Base-by-base conservation (phyloP, 2,113 vertebrate genomes). In the Entomyzon cyanotis region DNA sequence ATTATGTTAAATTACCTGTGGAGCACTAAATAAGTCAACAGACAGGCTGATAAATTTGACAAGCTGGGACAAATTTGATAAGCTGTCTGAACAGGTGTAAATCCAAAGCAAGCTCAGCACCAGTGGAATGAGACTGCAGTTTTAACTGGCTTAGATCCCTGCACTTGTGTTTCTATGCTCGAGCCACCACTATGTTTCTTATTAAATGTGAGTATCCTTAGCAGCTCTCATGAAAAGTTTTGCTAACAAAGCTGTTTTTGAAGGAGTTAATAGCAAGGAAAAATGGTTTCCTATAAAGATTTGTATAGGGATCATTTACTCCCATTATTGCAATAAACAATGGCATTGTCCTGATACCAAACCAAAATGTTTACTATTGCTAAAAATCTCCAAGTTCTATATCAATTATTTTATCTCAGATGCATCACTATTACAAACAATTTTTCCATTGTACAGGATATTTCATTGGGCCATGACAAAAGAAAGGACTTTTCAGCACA, bases 271-370 rank as follows among this genome's bases (percentile, higher is more conserved):
- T 79, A 31, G 28, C 37, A 88, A 85, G 8, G 37, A 59, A 76
- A 77, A 90, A 85, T 85, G 0, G 68, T 60, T 76, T 19, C 20
- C 50, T 53, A 37, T 58, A 44, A 77, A 82, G n/a, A 80, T 90
- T 42, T 74, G 7, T 77, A 35, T 24, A 83, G 33, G 84, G 67
- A 80, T 93, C 93, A 88, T 91, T 96, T 91, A 82, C 55, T 92
- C 14, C 35, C 46, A 73, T 91, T 94, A 89, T 11, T 71, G 50
- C 65, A 93, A 69, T 49, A 79, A 69, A 46, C 50, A 87, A 33
- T 2, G 3, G 10, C 67, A 70, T 80, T 86, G 60, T 85, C 59
- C 70, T n/a, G n/a, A 90, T 58, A 83, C 22, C 7, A 62, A 93
- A 82, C 9, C 12, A 58, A 68, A 89, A 56, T 52, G 19, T 89